phyloP scores from a whole-genome alignment of 2,888 invertebrate species.

The Lycaena phlaeas region DNA sequence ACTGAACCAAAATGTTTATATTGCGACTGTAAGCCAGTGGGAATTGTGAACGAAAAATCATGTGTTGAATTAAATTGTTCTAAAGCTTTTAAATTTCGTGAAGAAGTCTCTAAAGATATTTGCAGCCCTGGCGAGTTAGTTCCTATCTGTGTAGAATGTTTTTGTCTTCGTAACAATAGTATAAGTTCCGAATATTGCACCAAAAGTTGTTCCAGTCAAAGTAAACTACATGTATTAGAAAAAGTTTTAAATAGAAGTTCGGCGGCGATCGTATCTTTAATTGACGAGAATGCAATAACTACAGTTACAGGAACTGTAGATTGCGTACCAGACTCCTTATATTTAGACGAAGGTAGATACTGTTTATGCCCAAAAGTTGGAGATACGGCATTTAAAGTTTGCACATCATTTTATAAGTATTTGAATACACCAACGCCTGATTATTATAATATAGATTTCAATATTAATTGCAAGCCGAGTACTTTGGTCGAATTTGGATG shows the following conservation, averaged over 20 bases:
- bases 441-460: slow-evolving; percentile 27
- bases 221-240: slow-evolving; percentile 42
- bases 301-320: slow-evolving; percentile 21
- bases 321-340: slow-evolving; percentile 42
- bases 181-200: slow-evolving; percentile 41
- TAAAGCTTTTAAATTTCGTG: slow-evolving; percentile 26
- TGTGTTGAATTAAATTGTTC: slow-evolving; percentile 47
- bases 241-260: slow-evolving; percentile 31
- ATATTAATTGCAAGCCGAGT: slow-evolving; percentile 41
- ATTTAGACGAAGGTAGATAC: slow-evolving; percentile 35
- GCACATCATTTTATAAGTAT: slow-evolving; percentile 29
- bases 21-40: slow-evolving; percentile 43
- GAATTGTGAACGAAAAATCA: slow-evolving; percentile 34
- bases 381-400: slow-evolving; percentile 32
- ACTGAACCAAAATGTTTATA: slow-evolving; percentile 44
- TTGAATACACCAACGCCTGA: slow-evolving; percentile 10
- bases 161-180: slow-evolving; percentile 37
- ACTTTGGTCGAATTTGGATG: slow-evolving; percentile 54
- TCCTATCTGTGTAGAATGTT: slow-evolving; percentile 48
- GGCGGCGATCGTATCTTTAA: slow-evolving; percentile 23
- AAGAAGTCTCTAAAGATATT: slow-evolving; percentile 24
- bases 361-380: slow-evolving; percentile 48
- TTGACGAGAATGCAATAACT: slow-evolving; percentile 31
- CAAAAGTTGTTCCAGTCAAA: slow-evolving; percentile 37
- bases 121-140: slow-evolving; percentile 49